Conservation (phyloP, 2,888 invertebrate species). For the Aspidapion aeneum region DNA sequence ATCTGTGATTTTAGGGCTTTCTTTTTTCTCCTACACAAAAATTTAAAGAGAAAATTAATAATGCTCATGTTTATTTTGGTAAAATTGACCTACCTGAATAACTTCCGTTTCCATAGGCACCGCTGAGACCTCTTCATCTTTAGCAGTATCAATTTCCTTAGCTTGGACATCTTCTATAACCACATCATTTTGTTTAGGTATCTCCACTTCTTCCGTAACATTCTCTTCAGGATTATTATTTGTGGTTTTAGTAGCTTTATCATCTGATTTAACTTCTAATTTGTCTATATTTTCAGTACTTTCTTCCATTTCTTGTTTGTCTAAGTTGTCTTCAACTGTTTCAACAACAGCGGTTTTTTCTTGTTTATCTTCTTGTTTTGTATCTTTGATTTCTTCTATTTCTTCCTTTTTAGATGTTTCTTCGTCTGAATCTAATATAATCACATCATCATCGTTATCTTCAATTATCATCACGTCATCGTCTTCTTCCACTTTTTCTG, state of each 20-base stretch:
- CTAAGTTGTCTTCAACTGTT: not conserved
- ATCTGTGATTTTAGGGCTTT: constrained; percentile 7
- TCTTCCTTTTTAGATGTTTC: constrained; percentile 20
- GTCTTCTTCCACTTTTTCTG: not conserved
- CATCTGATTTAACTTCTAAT: too few species aligned
- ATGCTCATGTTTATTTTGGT: too few species aligned
- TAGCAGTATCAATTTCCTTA: too few species aligned
- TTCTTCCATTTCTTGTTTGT: not conserved
- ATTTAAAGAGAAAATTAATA: too few species aligned
- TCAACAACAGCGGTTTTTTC: not conserved
- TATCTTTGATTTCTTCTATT: constrained; percentile 1
- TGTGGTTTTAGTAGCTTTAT: too few species aligned
- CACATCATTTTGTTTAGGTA: too few species aligned
- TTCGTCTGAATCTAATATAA: constrained; percentile 36
- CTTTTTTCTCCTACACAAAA: too few species aligned
- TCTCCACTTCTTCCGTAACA: too few species aligned
- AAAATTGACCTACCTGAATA: too few species aligned
- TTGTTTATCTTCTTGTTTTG: constrained; percentile 12
- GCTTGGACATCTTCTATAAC: too few species aligned
- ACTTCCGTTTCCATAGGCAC: too few species aligned
- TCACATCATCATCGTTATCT: constrained; percentile 28
- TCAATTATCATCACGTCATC: constrained; percentile 5
- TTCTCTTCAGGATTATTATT: too few species aligned
- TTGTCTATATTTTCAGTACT: not conserved
- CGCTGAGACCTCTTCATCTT: not conserved